Evolutionary conservation across 2,797 vertebrate species (phyloP), one percentile per base, ranked within the genome.

Genomic region (Artibeus lituratus): DNA sequence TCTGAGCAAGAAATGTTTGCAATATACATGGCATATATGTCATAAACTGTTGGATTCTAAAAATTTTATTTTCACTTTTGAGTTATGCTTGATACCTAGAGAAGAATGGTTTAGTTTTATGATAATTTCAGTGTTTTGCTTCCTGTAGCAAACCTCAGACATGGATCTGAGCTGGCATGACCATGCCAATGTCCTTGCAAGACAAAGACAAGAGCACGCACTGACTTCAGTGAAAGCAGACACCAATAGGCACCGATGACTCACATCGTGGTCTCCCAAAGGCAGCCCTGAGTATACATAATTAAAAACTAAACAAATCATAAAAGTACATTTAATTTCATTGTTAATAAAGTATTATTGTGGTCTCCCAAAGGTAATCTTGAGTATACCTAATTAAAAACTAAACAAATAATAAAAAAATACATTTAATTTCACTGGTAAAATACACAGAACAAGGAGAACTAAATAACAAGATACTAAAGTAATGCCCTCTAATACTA

Each of bases 1-100:
- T 90, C 77, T 89, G 67, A 77, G 94, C 91, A 98, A 97, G 95
- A 98, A 97, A 98, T 92, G 93, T 96, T 87, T 96, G 67, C 85
- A 96, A 55, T 62, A 89, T 59, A 94, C 9, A 97, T 69, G 55
- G 81, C 89, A 95, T 32, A n/a, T 53, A 97, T 97, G 0, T 35
- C 0, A 3, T 74, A 90, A 93, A 65, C 76, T 86, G 95, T 49
- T 88, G 55, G 74, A 83, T 3, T 3, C 73, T 7, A 92, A 81
- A 94, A 94, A 82, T 95, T 97, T 93, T 94, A 73, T 81, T 94
- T 85, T 35, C 16, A 1, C 22, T 84, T 92, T 87, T 80, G n/a
- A 94, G 76, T 12, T 76, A 73, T 77, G 90, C 81, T 98, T 37
- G 10, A 96, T 26, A 42, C 26, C 32, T 18, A 1, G 35, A 88